Conservation (phyloP, 2,888 invertebrate species). For the Andrena marginata region DNA sequence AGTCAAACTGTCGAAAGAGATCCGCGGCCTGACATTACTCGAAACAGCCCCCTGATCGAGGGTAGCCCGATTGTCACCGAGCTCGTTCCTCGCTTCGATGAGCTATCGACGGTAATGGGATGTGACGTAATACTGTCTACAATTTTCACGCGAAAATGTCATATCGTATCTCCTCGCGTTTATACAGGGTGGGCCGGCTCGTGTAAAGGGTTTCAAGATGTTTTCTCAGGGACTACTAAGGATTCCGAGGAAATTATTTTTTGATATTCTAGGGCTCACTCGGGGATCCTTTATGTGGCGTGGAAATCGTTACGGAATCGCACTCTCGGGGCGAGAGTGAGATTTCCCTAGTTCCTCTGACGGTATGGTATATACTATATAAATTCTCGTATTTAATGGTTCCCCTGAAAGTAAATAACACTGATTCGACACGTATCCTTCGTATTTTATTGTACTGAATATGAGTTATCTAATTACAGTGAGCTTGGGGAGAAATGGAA, state of each 20-base stretch:
- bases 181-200: neutral
- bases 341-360: neutral
- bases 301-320: neutral
- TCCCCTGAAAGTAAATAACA: neutral
- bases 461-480: neutral
- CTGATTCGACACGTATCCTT: neutral
- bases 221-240: neutral
- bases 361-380: neutral
- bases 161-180: neutral
- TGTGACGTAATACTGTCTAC: neutral
- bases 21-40: slow-evolving; percentile 32
- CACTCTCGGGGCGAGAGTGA: neutral
- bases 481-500: no score
- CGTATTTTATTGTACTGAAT: neutral
- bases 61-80: neutral
- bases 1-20: slow-evolving; percentile 51
- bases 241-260: slow-evolving; percentile 1
- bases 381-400: neutral
- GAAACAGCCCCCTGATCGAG: slow-evolving; percentile 19
- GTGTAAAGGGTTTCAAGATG: neutral
- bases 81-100: slow-evolving; percentile 1
- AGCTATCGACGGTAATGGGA: neutral
- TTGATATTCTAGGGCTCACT: neutral
- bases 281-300: neutral
- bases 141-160: slow-evolving; percentile 6